Percentiles rank a stretch among this genome's conserved stretches.
phyloP scores from a whole-genome alignment of 2,113 vertebrate species.

The Apodemus speciosus region DNA sequence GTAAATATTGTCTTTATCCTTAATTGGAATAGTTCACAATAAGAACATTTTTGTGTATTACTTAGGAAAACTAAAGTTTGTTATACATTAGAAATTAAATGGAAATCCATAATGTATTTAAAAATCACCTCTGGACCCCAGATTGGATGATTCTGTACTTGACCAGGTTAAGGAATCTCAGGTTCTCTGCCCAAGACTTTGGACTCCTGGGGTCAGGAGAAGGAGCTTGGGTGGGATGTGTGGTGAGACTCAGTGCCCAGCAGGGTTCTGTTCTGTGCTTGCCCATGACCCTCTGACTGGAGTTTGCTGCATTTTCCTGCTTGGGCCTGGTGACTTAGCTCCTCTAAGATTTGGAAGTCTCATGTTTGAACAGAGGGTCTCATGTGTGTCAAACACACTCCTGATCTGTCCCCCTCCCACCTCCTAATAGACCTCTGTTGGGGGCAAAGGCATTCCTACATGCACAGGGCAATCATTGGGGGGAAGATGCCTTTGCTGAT shows the following conservation, averaged over 20 bases:
- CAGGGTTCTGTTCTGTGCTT: background rate
- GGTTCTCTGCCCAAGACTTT: background rate
- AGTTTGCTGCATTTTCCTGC: constrained; percentile 7
- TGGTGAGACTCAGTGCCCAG: background rate
- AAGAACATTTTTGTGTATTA: constrained; percentile 39
- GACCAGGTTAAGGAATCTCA: background rate
- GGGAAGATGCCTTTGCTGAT: background rate
- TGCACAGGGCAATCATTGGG: background rate
- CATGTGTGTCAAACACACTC: background rate
- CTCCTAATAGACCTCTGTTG: background rate
- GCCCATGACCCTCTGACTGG: background rate
- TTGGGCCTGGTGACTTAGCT: background rate
- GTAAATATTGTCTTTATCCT: constrained; percentile 6
- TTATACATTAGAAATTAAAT: background rate
- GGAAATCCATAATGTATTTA: background rate
- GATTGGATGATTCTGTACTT: background rate
- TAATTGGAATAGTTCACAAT: constrained; percentile 18
- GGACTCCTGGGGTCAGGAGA: constrained; percentile 1
- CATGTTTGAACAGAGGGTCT: background rate
- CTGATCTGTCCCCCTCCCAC: background rate
- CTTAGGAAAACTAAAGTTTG: constrained; percentile 59
- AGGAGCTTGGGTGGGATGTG: background rate
- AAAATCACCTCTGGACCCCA: background rate
- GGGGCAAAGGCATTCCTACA: background rate
- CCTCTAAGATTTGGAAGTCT: background rate